Conservation (phyloP, 2,797 vertebrate species). For the Brachyrhaphis roseni region DNA sequence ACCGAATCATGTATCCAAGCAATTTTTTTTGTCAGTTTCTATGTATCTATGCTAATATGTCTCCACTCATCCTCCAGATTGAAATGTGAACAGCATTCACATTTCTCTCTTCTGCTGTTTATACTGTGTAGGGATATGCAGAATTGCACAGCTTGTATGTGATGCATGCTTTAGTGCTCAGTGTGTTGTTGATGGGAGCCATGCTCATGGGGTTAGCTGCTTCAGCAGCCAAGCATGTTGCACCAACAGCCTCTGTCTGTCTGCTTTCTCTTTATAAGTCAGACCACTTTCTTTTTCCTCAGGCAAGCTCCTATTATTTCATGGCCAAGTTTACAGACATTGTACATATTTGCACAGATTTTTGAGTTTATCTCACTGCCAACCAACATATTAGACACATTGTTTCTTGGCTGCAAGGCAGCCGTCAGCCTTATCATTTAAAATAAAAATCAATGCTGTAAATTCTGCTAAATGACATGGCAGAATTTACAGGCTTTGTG, state of each 20-base stretch:
- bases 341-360: slow-evolving; percentile 5
- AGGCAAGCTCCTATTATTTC: slow-evolving; percentile 22
- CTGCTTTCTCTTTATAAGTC: slow-evolving; percentile 2
- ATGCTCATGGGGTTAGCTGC: slow-evolving; percentile 61
- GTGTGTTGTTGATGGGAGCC: slow-evolving; percentile 55
- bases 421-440: not conserved
- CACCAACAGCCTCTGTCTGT: slow-evolving; percentile 38
- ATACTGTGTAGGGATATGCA: slow-evolving; percentile 19
- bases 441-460: slow-evolving; percentile 9
- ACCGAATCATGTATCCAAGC: too few species aligned
- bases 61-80: not conserved
- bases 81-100: slow-evolving; percentile 3
- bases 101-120: slow-evolving; percentile 14
- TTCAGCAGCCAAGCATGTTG: slow-evolving; percentile 64
- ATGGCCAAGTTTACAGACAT: slow-evolving; percentile 17
- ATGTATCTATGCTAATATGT: slow-evolving; percentile 1
- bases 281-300: slow-evolving; percentile 1
- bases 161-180: slow-evolving; percentile 54
- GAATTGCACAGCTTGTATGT: slow-evolving; percentile 52
- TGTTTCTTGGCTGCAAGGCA: not conserved
- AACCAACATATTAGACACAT: slow-evolving; percentile 1
- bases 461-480: not conserved
- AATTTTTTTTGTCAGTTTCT: not conserved
- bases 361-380: slow-evolving; percentile 11
- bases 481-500: not conserved